Evolutionary conservation across 2,113 vertebrate genomes (phyloP).

Genomic region (Myotis lucifugus): DNA sequence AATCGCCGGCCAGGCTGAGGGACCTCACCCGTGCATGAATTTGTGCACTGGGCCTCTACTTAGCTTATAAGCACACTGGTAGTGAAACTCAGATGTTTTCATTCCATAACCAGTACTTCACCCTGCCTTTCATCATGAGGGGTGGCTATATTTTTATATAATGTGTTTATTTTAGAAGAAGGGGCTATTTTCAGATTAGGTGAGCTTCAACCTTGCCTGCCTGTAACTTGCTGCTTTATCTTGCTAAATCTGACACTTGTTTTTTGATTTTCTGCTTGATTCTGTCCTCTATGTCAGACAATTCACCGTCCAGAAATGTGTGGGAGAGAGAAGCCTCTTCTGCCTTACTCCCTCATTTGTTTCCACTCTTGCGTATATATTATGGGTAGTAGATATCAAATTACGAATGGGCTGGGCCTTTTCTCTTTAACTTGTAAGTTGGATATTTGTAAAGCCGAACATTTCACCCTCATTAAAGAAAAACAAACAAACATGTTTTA

Average conservation of each 20-base stretch:
- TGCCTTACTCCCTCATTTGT: not conserved
- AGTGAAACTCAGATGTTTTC: not conserved
- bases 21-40: no score
- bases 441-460: not conserved
- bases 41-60: not conserved
- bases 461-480: not conserved
- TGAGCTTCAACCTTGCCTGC: constrained; percentile 44
- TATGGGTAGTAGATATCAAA: not conserved
- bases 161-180: constrained; percentile 26
- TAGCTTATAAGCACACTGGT: not conserved
- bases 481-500: not conserved
- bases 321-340: not conserved
- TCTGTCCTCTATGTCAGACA: constrained; percentile 22
- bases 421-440: not conserved
- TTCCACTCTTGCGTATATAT: not conserved
- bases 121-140: not conserved
- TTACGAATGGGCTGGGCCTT: constrained; percentile 7
- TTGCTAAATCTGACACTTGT: constrained; percentile 26
- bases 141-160: not conserved
- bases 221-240: constrained; percentile 29
- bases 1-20: no score
- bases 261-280: constrained; percentile 38
- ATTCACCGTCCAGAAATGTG: not conserved
- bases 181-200: constrained; percentile 14
- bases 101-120: not conserved